Conservation (phyloP, 2,113 vertebrate species). For the Pristiophorus japonicus region DNA sequence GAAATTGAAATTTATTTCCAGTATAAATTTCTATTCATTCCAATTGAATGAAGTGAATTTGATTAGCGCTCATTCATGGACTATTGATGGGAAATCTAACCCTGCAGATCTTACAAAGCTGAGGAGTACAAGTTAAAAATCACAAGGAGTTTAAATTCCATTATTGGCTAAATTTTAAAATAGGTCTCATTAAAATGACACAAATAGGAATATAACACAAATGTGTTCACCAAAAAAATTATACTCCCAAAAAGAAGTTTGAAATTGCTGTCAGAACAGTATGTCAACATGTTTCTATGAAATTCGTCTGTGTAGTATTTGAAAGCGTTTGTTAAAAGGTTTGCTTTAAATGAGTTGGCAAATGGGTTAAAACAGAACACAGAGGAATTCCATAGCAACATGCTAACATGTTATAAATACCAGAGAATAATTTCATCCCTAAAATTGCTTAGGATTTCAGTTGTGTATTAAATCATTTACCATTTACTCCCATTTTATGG, state of each 20-base stretch:
- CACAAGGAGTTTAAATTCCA: neutral
- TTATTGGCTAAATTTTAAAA: too few relatives aligned
- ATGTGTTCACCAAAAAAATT: neutral
- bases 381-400: neutral
- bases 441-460: neutral
- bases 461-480: neutral
- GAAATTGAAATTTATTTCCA: neutral
- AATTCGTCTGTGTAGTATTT: neutral
- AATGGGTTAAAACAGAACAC: neutral
- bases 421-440: neutral
- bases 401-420: neutral
- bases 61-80: neutral
- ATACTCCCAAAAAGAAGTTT: neutral
- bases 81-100: neutral
- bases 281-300: neutral
- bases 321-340: neutral
- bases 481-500: neutral
- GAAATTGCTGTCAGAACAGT: neutral
- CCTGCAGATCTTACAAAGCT: neutral
- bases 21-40: neutral
- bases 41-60: neutral
- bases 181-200: too few relatives aligned
- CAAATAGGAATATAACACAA: too few relatives aligned
- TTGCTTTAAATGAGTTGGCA: neutral
- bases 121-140: neutral